A percentile compares a stretch with the other conserved stretches of the same genome.
Evolutionary conservation across 1,140 invertebrate genomes (phyloP).

Genomic region (Brachionus calyciflorus): DNA sequence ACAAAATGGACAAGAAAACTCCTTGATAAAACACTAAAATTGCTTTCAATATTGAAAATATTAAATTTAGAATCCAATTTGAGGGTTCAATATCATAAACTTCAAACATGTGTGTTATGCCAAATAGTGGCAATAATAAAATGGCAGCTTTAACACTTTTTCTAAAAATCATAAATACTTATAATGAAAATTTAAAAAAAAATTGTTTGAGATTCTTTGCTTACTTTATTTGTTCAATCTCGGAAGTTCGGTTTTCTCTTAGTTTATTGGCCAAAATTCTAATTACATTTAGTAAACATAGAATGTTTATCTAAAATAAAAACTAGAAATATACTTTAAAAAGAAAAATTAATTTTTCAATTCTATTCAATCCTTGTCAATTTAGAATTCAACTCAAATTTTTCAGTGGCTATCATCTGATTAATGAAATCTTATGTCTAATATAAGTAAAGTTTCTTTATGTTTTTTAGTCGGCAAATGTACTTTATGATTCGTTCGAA

Average conservation of each 20-base stretch:
- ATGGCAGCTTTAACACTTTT: slow-evolving; percentile 42
- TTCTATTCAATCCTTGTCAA: too few relatives aligned
- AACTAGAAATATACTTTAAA: background rate
- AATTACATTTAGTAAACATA: slow-evolving; percentile 39
- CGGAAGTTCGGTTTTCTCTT: slow-evolving; percentile 37
- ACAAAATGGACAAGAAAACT: slow-evolving; percentile 40
- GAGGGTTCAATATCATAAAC: slow-evolving; percentile 10
- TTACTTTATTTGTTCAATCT: slow-evolving; percentile 45
- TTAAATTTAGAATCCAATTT: slow-evolving; percentile 32
- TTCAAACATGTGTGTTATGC: slow-evolving; percentile 43
- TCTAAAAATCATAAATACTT: too few relatives aligned
- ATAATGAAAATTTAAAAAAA: too few relatives aligned
- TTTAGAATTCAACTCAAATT: too few relatives aligned
- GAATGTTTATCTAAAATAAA: slow-evolving; percentile 12
- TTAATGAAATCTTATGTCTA: too few relatives aligned
- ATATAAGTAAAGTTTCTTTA: too few relatives aligned
- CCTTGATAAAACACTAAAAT: slow-evolving; percentile 45
- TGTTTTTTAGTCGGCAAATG: too few relatives aligned
- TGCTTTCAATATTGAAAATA: slow-evolving; percentile 35
- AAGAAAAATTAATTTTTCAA: background rate
- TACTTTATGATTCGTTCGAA: too few relatives aligned
- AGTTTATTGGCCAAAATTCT: slow-evolving; percentile 32
- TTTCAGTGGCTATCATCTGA: too few relatives aligned
- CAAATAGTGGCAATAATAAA: slow-evolving; percentile 34
- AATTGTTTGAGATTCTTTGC: background rate